Base-by-base conservation (phyloP, 2,888 invertebrate species). In the Oscheius sp. region DNA sequence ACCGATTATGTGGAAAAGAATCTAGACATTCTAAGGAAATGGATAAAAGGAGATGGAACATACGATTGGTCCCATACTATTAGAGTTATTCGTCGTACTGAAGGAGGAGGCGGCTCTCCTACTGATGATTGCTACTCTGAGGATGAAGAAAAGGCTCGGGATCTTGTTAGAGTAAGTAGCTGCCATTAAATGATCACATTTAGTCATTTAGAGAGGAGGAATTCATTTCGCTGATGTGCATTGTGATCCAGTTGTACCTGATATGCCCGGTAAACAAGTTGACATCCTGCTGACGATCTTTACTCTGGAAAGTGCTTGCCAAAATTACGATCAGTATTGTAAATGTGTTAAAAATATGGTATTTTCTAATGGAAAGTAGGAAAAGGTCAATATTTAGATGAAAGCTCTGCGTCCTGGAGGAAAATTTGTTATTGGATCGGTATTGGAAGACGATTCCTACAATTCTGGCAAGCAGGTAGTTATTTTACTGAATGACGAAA, bases 221-320 rank as follows among this genome's bases (percentile, higher is more conserved):
- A 78, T 83, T 23, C 75, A 76, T 53, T 79, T 77, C 50, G 79
- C 81, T 27, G 78, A 83, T 65, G 83, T 83, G 8, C 83, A 82
- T 67, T 66, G 65, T n/a, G 48, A 65, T 0, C 72, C 61, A 0
- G 73, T 74, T 8, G 80, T 80, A 10, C 78, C 80, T 0, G 75
- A 74, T 5, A 27, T 80, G 68, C 50, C 57, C 0, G 70, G 53
- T 25, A 23, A 58, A 15, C 69, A 72, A 50, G 82, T 78, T 25
- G 84, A 84, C 65, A 66, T 83, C 27, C 58, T 82, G 8, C 76
- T 83, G 15, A 75, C 82, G 23, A 77, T 84, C 27, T 84, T 84
- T 73, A 84, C 83, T n/a, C 67, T 84, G 46, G 84, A 84, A 42
- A 78, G 80, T 57, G 84, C 84, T 8, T 84, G 84, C 64, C 70